phyloP scores from a whole-genome alignment of 2,888 invertebrate genomes.

The Scotopteryx bipunctaria region DNA sequence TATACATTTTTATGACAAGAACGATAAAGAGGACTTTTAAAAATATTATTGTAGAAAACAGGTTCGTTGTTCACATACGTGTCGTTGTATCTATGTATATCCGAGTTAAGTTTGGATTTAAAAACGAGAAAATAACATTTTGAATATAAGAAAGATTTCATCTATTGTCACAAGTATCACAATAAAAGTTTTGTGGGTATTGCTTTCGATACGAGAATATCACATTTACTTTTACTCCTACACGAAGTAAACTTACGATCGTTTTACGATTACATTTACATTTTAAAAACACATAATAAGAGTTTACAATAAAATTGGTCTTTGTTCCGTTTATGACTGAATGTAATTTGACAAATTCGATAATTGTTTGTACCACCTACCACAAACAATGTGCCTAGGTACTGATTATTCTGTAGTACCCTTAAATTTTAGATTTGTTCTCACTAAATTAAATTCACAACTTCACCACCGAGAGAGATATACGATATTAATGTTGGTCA shows the following conservation, averaged over 20 bases:
- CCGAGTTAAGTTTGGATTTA: too few species aligned
- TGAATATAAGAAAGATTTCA: too few species aligned
- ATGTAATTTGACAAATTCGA: slow-evolving; percentile 46
- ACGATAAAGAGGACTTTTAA: too few species aligned
- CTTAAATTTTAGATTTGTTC: slow-evolving; percentile 15
- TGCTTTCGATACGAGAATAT: slow-evolving; percentile 33
- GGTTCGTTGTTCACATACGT: too few species aligned
- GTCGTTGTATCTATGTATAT: too few species aligned
- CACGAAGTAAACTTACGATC: slow-evolving; percentile 49
- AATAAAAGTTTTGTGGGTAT: slow-evolving; percentile 11
- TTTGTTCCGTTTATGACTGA: slow-evolving; percentile 51
- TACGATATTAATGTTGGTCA: slow-evolving; percentile 9
- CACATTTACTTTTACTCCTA: slow-evolving; percentile 43
- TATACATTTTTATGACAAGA: too few species aligned
- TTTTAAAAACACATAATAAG: slow-evolving; percentile 63
- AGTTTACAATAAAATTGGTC: slow-evolving; percentile 56
- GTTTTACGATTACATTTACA: slow-evolving; percentile 71
- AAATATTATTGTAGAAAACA: too few species aligned
- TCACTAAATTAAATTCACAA: slow-evolving; percentile 13
- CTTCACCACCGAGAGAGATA: slow-evolving; percentile 13
- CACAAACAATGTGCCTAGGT: not conserved
- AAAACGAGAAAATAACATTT: too few species aligned
- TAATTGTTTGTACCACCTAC: slow-evolving; percentile 26
- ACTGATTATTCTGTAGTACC: too few species aligned
- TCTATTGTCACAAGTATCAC: slow-evolving; percentile 10